Percentiles rank a stretch among this genome's conserved stretches.
phyloP scores from a whole-genome alignment of 2,797 vertebrate genomes.

The Rhynchonycteris naso region DNA sequence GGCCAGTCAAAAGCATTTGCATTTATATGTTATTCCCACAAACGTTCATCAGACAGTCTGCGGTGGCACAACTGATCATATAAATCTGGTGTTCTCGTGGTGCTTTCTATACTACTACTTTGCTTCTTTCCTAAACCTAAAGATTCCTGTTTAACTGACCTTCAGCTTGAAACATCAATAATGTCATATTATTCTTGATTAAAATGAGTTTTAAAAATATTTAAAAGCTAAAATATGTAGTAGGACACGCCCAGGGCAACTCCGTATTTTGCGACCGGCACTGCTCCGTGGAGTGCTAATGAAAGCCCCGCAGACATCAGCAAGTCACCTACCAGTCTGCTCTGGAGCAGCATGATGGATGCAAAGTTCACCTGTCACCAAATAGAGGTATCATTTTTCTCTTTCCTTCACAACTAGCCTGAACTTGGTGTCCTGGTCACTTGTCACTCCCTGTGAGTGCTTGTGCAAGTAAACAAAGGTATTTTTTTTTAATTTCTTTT shows the following conservation, averaged over 20 bases:
- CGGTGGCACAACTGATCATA: neutral
- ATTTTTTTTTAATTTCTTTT: too few species aligned
- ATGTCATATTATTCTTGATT: neutral
- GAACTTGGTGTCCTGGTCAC: constrained; percentile 80
- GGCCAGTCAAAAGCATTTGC: neutral
- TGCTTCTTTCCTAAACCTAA: neutral
- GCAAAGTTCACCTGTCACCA: constrained; percentile 76
- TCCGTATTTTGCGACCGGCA: neutral
- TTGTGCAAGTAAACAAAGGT: constrained; percentile 77
- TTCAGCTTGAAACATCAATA: constrained; percentile 6
- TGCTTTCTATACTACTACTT: neutral
- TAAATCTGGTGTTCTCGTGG: neutral
- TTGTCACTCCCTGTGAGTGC: constrained; percentile 77
- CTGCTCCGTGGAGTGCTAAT: fast-evolving
- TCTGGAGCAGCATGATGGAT: constrained; percentile 69
- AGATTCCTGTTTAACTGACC: neutral
- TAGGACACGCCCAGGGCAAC: neutral
- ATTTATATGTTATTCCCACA: neutral
- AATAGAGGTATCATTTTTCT: constrained; percentile 77
- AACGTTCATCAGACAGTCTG: neutral
- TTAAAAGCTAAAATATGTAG: neutral
- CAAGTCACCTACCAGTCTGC: constrained; percentile 55
- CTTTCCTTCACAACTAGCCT: constrained; percentile 75
- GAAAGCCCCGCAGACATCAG: neutral
- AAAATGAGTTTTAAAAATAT: neutral